A percentile compares a stretch with the other conserved stretches of the same genome.
Evolutionary conservation across 2,797 vertebrate species (phyloP).

Genomic region (Dipus sagitta): DNA sequence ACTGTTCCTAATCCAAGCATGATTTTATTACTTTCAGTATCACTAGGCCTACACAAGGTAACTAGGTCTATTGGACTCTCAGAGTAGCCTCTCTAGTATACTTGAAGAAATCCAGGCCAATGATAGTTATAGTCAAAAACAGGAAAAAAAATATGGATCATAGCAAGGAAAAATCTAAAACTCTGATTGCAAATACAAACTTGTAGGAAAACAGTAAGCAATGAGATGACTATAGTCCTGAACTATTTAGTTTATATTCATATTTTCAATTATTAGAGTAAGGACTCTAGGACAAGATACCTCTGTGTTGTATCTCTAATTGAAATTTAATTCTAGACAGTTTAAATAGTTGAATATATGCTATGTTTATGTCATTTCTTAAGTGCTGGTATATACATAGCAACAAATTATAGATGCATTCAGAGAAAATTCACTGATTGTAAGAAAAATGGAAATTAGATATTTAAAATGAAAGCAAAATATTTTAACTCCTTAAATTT

Average conservation of each 20-base stretch:
- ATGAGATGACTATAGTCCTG: background rate
- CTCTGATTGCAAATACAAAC: background rate
- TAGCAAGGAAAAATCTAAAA: background rate
- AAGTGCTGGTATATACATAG: background rate
- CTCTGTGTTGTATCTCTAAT: background rate
- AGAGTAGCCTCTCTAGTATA: no score
- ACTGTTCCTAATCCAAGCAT: no score
- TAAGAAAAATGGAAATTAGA: background rate
- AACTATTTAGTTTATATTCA: background rate
- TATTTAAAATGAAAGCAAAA: background rate
- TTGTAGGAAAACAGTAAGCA: background rate
- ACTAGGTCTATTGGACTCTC: no score
- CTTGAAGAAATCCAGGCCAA: no score
- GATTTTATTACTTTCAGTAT: no score
- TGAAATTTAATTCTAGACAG: background rate
- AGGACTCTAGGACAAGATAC: accelerated
- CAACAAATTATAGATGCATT: background rate
- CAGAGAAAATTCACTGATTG: background rate
- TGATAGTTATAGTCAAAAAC: no score
- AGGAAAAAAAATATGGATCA: no score
- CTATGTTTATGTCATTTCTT: background rate
- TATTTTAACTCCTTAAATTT: background rate
- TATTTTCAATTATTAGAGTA: no score
- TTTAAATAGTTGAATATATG: background rate
- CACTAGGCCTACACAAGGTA: no score